phyloP scores from a whole-genome alignment of 2,888 invertebrate genomes.

The Diarsia dahlii region DNA sequence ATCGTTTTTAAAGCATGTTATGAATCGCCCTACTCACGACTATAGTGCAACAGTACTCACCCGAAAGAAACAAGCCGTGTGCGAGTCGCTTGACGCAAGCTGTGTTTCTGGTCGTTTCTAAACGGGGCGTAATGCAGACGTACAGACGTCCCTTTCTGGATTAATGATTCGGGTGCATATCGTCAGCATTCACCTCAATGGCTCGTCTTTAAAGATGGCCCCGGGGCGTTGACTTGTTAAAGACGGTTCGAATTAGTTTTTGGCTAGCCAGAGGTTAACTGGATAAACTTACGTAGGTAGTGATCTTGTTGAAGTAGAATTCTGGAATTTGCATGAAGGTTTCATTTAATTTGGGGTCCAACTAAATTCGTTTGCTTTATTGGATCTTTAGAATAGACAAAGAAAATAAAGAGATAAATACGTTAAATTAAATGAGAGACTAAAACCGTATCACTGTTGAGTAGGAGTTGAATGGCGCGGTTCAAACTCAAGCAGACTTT shows the following conservation, averaged over 20 bases:
- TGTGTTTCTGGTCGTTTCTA: neutral
- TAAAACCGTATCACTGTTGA: neutral
- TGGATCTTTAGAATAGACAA: neutral
- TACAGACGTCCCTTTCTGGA: conserved; percentile 19
- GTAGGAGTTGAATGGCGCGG: neutral
- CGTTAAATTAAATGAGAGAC: neutral
- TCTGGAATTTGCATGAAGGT: conserved; percentile 41
- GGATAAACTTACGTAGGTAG: conserved; percentile 35
- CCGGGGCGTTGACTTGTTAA: conserved; percentile 33
- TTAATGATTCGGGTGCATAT: conserved; percentile 41
- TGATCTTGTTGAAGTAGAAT: conserved; percentile 28
- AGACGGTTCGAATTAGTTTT: conserved; percentile 43
- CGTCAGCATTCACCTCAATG: conserved; percentile 31
- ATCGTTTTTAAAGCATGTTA: neutral
- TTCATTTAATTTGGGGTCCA: conserved; percentile 5
- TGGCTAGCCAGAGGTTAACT: conserved; percentile 38
- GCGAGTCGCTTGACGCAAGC: neutral
- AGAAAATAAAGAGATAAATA: neutral
- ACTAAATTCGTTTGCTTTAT: conserved; percentile 27
- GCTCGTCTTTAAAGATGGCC: conserved; percentile 18
- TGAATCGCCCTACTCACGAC: neutral
- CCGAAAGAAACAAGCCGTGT: neutral
- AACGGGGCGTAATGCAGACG: conserved; percentile 21
- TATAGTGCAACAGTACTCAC: neutral
- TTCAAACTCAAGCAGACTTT: neutral